Conservation (phyloP, 2,888 invertebrate species). For the Torymus tubicola region DNA sequence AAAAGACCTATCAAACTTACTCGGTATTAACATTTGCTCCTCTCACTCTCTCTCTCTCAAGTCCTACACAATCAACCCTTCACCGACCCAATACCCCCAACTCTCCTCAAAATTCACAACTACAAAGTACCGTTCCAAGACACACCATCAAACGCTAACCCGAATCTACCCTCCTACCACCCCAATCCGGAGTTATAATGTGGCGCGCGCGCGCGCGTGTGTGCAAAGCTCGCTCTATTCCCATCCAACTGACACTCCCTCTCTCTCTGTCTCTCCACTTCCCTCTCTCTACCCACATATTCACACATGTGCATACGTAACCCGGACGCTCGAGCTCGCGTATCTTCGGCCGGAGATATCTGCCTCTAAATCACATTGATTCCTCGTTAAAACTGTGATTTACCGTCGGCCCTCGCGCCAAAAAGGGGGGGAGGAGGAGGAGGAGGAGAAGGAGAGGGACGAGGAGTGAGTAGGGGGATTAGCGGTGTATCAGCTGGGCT, state of each 20-base stretch:
- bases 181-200: conserved; percentile 25
- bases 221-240: conserved; percentile 2
- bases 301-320: not conserved
- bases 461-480: not conserved
- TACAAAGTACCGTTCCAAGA: no score
- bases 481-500: conserved; percentile 38
- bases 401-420: conserved; percentile 51
- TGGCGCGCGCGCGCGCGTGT: not conserved
- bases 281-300: not conserved
- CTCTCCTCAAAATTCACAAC: no score
- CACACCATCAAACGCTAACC: not conserved
- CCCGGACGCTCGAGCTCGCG: not conserved
- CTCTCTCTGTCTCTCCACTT: not conserved
- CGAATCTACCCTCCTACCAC: not conserved
- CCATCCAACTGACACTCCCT: not conserved
- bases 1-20: no score
- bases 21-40: no score
- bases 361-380: conserved; percentile 67
- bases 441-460: not conserved
- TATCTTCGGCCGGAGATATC: conserved; percentile 51
- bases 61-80: no score
- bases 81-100: no score
- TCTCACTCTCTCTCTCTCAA: no score
- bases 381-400: conserved; percentile 69
- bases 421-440: not conserved